Conservation (phyloP, 2,888 invertebrate genomes). For the Girardia tigrina region DNA sequence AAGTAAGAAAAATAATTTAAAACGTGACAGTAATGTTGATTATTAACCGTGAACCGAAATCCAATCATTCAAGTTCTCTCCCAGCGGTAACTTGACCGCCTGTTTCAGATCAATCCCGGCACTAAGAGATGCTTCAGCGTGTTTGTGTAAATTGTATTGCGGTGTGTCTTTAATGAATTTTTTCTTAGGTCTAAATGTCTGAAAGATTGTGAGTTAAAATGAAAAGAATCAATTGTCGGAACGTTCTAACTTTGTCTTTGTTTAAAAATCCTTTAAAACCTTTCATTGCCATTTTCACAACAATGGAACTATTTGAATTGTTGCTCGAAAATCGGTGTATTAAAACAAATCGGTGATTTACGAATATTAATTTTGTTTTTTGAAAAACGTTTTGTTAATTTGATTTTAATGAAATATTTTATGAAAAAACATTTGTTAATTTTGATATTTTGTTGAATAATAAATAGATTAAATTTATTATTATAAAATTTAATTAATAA, state of each 20-base stretch:
- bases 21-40: no score
- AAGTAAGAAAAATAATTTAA: no score
- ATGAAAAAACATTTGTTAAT: no score
- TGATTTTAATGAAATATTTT: no score
- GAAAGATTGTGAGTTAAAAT: background rate
- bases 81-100: constrained; percentile 66
- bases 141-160: constrained; percentile 71
- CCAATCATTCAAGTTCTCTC: constrained; percentile 75
- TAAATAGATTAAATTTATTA: no score
- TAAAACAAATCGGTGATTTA: no score
- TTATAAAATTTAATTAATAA: no score
- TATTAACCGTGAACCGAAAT: constrained; percentile 69
- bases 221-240: background rate
- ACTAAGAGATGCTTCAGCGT: constrained; percentile 74
- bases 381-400: no score
- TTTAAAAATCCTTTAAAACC: constrained; percentile 6
- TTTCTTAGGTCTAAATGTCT: constrained; percentile 81
- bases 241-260: background rate
- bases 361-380: no score
- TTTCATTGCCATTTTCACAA: constrained; percentile 18
- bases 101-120: constrained; percentile 69
- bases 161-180: constrained; percentile 72
- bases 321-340: no score
- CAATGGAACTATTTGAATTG: background rate
- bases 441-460: no score